Percentiles rank a stretch among this genome's conserved stretches.
phyloP scores from a whole-genome alignment of 2,888 invertebrate genomes.

The Acanthosepion esculentum region DNA sequence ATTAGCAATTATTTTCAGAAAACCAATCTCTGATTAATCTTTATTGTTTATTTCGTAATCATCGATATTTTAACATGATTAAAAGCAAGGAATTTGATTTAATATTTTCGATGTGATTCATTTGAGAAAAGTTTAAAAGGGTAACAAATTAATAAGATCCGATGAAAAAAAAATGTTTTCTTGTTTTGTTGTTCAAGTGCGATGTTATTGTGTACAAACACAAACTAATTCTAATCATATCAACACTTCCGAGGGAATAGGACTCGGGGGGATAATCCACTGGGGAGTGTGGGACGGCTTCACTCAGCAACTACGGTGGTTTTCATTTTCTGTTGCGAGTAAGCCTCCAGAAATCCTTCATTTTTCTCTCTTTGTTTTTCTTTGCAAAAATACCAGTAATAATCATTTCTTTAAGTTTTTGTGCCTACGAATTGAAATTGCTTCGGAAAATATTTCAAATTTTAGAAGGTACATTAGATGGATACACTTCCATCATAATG shows the following conservation, averaged over 20 bases:
- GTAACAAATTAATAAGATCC: background rate
- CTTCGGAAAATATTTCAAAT: background rate
- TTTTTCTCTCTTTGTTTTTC: too few relatives aligned
- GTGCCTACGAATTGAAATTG: background rate
- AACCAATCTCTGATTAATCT: background rate
- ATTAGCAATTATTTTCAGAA: background rate
- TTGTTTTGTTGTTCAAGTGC: background rate
- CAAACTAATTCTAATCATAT: background rate
- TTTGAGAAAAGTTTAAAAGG: background rate
- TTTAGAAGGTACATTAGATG: background rate
- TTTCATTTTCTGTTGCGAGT: background rate
- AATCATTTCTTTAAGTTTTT: background rate
- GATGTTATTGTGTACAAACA: background rate
- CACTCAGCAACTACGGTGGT: background rate
- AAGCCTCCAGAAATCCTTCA: background rate
- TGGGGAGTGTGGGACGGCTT: background rate
- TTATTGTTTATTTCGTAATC: background rate
- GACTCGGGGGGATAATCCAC: background rate
- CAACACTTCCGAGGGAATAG: background rate
- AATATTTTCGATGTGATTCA: background rate
- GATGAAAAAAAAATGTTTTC: background rate
- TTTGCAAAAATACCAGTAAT: background rate
- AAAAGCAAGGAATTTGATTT: background rate
- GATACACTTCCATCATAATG: background rate
- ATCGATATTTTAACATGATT: slow-evolving; percentile 23